These are phyloP conservation scores for Pipistrellus pygmaeus DNA, from an alignment of 2,797 vertebrate genomes.

Conservation along the genomic window DNA sequence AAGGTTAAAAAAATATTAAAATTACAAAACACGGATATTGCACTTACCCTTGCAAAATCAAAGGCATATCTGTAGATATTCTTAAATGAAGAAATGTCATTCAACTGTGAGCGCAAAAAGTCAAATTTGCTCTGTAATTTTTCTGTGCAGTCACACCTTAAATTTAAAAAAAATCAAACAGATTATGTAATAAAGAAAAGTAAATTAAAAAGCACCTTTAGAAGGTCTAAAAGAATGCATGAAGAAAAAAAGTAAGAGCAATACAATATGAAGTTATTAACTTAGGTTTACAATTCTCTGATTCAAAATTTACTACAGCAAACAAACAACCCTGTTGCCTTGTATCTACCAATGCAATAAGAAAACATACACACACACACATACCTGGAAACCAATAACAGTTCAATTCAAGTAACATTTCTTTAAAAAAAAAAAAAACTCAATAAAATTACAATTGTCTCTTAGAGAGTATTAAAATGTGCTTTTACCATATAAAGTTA, in stretches of 20 bases:
- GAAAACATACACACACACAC: neutral
- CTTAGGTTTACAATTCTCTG: neutral
- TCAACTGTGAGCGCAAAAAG: constrained; percentile 94
- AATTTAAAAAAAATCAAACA: constrained; percentile 74
- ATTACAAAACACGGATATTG: constrained; percentile 39
- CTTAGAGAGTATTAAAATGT: constrained; percentile 25
- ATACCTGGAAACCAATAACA: neutral
- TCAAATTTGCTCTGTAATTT: constrained; percentile 96
- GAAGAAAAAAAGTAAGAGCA: constrained; percentile 16
- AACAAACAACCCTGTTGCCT: neutral
- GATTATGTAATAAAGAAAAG: constrained; percentile 71
- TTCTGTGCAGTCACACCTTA: constrained; percentile 97
- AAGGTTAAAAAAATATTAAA: constrained; percentile 59
- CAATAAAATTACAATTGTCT: constrained; percentile 32
- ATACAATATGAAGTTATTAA: constrained; percentile 57
- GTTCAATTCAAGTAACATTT: constrained; percentile 35
- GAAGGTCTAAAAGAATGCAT: neutral
- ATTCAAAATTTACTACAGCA: constrained; percentile 54
- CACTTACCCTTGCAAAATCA: constrained; percentile 97
- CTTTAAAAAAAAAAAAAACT: neutral
- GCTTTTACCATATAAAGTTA: neutral
- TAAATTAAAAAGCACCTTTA: constrained; percentile 52
- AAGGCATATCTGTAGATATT: constrained; percentile 99
- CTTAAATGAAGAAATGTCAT: constrained; percentile 94
- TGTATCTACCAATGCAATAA: constrained; percentile 36